Percentiles rank a stretch among this genome's conserved stretches.
These are phyloP conservation scores for Mesocricetus auratus DNA, from an alignment of 2,113 vertebrate genomes.

Conservation along the genomic window DNA sequence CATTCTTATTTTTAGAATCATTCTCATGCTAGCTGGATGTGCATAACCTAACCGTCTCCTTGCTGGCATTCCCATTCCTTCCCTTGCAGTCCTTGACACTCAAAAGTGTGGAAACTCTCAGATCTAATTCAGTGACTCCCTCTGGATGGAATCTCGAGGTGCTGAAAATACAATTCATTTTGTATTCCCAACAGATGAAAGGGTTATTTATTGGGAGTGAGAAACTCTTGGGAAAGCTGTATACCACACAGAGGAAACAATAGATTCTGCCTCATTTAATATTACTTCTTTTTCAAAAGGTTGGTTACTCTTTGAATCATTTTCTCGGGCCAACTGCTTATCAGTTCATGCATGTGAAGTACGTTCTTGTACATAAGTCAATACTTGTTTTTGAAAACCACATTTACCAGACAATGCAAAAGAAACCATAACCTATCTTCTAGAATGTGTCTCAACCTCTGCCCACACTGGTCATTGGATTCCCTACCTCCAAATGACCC, in stretches of 20 bases:
- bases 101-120: slow-evolving; percentile 11
- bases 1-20: slow-evolving; percentile 66
- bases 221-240: background rate
- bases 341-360: background rate
- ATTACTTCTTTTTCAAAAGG: background rate
- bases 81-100: background rate
- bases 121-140: slow-evolving; percentile 32
- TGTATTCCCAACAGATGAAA: slow-evolving; percentile 17
- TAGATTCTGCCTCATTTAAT: background rate
- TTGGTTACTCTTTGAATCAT: background rate
- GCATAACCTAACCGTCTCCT: background rate
- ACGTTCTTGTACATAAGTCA: background rate
- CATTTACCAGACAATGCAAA: background rate
- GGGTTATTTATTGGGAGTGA: background rate
- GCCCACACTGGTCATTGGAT: background rate
- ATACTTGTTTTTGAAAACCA: background rate
- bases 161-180: slow-evolving; percentile 13
- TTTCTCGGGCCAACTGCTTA: slow-evolving; percentile 19
- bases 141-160: background rate
- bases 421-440: background rate
- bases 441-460: background rate
- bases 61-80: background rate
- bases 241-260: background rate
- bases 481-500: background rate
- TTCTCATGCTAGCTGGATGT: slow-evolving; percentile 13